phyloP scores from a whole-genome alignment of 2,888 invertebrate species.

The Agriopis leucophaearia region DNA sequence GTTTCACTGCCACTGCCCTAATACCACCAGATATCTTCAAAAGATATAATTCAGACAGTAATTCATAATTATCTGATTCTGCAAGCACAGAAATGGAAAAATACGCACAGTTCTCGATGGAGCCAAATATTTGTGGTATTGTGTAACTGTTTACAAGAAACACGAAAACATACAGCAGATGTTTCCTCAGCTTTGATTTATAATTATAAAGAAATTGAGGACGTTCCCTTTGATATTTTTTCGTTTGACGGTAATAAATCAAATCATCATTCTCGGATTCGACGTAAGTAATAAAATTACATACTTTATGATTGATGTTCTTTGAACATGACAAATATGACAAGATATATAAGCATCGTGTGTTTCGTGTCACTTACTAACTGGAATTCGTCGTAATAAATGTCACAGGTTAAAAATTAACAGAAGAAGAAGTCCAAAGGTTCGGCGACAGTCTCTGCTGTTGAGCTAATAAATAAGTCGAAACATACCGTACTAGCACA shows the following conservation, averaged over 20 bases:
- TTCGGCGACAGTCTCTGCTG: neutral
- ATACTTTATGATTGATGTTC: slow-evolving; percentile 28
- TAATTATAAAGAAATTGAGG: slow-evolving; percentile 54
- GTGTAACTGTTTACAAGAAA: slow-evolving; percentile 60
- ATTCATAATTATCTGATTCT: too few relatives aligned
- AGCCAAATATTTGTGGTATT: slow-evolving; percentile 57
- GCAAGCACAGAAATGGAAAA: neutral
- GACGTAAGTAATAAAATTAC: slow-evolving; percentile 37
- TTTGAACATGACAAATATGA: slow-evolving; percentile 29
- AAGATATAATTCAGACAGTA: too few relatives aligned
- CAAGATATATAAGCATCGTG: slow-evolving; percentile 19
- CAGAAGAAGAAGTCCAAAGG: neutral
- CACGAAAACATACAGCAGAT: slow-evolving; percentile 66
- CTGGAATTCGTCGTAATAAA: slow-evolving; percentile 15
- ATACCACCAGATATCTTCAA: too few relatives aligned
- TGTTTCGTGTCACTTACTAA: slow-evolving; percentile 22
- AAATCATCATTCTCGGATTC: slow-evolving; percentile 39
- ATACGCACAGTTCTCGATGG: neutral
- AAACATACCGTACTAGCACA: too few relatives aligned
- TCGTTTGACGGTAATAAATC: slow-evolving; percentile 45
- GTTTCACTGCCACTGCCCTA: too few relatives aligned
- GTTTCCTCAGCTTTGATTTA: slow-evolving; percentile 67
- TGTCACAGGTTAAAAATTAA: neutral
- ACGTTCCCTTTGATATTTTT: slow-evolving; percentile 50
- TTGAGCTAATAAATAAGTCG: too few relatives aligned